Conservation (phyloP, 2,113 vertebrate species). For the Protobothrops flavoviridis region DNA sequence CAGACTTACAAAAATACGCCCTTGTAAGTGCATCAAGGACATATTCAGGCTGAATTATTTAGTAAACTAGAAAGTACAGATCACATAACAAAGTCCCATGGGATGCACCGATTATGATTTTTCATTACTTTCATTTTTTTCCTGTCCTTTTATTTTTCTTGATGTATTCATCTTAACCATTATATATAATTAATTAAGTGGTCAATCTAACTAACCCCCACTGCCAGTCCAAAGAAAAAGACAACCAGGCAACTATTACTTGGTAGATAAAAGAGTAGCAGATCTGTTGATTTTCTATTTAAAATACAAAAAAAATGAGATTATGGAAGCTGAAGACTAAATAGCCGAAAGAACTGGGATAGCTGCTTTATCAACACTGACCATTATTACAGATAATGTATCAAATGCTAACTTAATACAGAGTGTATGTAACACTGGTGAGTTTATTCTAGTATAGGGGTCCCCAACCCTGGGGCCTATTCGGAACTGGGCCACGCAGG, state of each 20-base stretch:
- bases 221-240: background rate
- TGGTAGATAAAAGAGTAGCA: constrained; percentile 19
- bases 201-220: background rate
- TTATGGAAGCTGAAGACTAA: background rate
- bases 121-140: background rate
- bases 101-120: background rate
- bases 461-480: background rate
- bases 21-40: constrained; percentile 11
- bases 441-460: background rate
- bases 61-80: constrained; percentile 17
- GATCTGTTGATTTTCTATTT: background rate
- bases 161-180: constrained; percentile 4
- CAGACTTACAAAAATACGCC: background rate
- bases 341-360: background rate
- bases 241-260: background rate
- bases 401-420: background rate
- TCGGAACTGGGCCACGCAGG: background rate
- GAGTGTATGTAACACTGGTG: background rate
- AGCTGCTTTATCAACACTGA: background rate
- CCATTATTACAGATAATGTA: background rate
- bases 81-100: background rate
- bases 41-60: constrained; percentile 25
- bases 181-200: constrained; percentile 19
- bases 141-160: constrained; percentile 27
- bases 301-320: background rate